These are phyloP conservation scores for Cricetomys ansorgei DNA, from an alignment of 2,113 vertebrate genomes.

Conservation along the genomic window DNA sequence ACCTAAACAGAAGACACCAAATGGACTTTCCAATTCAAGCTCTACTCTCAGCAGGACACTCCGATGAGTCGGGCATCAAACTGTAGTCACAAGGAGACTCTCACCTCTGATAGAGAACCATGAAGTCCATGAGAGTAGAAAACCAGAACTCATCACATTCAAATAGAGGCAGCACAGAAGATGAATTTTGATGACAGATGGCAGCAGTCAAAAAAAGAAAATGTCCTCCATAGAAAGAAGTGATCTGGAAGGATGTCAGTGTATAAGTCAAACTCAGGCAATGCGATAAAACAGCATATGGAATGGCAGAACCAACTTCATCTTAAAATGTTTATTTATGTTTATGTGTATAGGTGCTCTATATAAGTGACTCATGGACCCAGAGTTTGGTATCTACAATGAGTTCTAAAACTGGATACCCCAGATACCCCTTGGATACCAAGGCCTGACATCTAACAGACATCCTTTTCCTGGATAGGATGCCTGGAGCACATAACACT, in stretches of 20 bases:
- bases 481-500: rapidly evolving
- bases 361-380: not conserved
- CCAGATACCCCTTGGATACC: not conserved
- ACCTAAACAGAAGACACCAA: slow-evolving; percentile 62
- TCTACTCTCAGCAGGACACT: slow-evolving; percentile 62
- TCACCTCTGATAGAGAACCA: slow-evolving; percentile 40
- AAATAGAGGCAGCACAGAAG: not conserved
- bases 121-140: not conserved
- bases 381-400: not conserved
- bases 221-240: not conserved
- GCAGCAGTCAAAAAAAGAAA: slow-evolving; percentile 57
- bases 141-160: not conserved
- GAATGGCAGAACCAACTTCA: not conserved
- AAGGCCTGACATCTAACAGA: not conserved
- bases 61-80: slow-evolving; percentile 66
- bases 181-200: slow-evolving; percentile 62
- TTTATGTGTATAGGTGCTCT: not conserved
- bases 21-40: slow-evolving; percentile 69
- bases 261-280: not conserved
- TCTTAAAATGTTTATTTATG: not conserved
- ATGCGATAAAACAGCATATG: not conserved
- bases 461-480: not conserved
- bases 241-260: not conserved
- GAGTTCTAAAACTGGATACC: not conserved
- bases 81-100: not conserved